A percentile compares a stretch with the other conserved stretches of the same genome.
These are phyloP conservation scores for Semnornis frantzii DNA, from an alignment of 2,113 vertebrate species.

Conservation along the genomic window DNA sequence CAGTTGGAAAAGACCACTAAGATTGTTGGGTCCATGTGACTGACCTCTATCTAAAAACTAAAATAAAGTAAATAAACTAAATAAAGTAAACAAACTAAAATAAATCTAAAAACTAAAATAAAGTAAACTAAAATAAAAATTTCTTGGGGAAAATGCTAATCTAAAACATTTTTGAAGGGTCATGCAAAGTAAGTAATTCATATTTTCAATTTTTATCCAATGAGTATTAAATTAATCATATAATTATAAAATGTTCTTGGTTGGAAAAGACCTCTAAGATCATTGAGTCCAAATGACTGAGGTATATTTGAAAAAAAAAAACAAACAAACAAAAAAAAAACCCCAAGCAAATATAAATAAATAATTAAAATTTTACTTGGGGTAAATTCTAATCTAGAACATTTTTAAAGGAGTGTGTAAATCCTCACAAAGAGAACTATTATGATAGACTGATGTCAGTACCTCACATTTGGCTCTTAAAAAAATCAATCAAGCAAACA, in stretches of 20 bases:
- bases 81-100: neutral
- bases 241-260: no score
- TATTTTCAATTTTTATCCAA: neutral
- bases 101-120: no score
- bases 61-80: no score
- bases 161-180: slow-evolving; percentile 1
- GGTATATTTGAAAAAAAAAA: neutral
- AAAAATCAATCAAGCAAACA: no score
- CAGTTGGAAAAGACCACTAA: no score
- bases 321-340: neutral
- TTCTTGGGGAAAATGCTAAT: neutral
- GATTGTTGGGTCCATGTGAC: neutral
- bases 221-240: neutral
- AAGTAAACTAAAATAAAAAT: neutral
- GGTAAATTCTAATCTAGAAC: neutral
- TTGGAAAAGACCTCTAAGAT: no score
- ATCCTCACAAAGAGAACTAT: neutral
- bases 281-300: neutral
- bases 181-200: neutral
- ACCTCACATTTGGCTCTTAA: slow-evolving; percentile 2
- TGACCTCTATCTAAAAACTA: neutral
- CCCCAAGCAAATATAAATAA: no score
- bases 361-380: neutral
- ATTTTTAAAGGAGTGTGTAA: neutral
- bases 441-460: slow-evolving; percentile 41